Evolutionary conservation across 1,140 invertebrate species (phyloP).

Genomic region (Sycophila sp.): DNA sequence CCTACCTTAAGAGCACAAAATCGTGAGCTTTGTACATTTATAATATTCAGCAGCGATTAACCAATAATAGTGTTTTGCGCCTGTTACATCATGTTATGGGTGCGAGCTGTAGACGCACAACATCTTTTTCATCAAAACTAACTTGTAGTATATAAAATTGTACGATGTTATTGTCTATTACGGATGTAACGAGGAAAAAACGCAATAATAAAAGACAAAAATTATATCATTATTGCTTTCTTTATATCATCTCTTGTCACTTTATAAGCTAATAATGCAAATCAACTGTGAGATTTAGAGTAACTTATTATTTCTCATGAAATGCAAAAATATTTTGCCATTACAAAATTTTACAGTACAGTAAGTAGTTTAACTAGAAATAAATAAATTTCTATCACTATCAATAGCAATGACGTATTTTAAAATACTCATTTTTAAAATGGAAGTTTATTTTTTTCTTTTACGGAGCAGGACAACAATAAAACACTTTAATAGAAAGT

Average conservation of each 20-base stretch:
- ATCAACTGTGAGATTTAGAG: conserved; percentile 1
- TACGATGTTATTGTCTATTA: conserved; percentile 35
- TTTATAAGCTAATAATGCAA: too few relatives aligned
- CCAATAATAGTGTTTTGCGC: conserved; percentile 33
- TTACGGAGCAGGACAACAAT: conserved; percentile 22
- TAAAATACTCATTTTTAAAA: not conserved
- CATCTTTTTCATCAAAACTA: conserved; percentile 38
- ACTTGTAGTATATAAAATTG: conserved; percentile 40
- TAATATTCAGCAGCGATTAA: conserved; percentile 37
- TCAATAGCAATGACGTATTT: conserved; percentile 31
- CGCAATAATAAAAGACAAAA: conserved; percentile 37
- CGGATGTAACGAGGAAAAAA: conserved; percentile 35
- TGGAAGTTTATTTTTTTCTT: conserved; percentile 24
- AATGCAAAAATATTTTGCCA: conserved; percentile 41
- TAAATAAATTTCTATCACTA: conserved; percentile 42
- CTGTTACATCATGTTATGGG: conserved; percentile 12
- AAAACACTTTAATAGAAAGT: conserved; percentile 35
- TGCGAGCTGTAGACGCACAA: conserved; percentile 32
- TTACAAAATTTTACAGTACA: conserved; percentile 36
- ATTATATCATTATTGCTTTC: conserved; percentile 24
- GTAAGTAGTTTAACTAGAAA: conserved; percentile 30
- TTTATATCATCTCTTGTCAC: not conserved
- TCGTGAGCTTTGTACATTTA: conserved; percentile 59
- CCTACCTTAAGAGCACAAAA: conserved; percentile 43
- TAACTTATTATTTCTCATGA: conserved; percentile 30